Percentiles rank a stretch among this genome's conserved stretches.
Evolutionary conservation across 1,140 invertebrate species (phyloP).

Genomic region (Drosophila murphyi): DNA sequence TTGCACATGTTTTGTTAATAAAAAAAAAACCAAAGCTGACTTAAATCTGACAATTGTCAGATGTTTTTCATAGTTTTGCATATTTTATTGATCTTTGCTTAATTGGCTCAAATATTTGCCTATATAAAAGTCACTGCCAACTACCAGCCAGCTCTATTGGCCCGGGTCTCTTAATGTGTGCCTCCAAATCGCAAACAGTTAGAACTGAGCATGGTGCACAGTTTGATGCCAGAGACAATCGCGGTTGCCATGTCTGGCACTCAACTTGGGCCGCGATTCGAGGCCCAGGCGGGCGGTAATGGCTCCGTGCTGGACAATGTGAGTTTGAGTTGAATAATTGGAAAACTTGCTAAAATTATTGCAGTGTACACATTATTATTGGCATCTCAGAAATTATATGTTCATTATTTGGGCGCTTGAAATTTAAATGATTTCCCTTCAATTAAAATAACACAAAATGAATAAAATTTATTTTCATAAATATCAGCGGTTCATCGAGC

Average conservation of each 20-base stretch:
- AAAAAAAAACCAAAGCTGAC: conserved; percentile 26
- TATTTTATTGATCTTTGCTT: conserved; percentile 18
- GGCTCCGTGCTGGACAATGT: conserved; percentile 72
- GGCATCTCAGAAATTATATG: neutral
- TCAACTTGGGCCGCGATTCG: conserved; percentile 47
- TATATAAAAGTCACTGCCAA: conserved; percentile 55
- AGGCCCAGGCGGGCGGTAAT: conserved; percentile 62
- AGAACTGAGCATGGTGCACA: conserved; percentile 64
- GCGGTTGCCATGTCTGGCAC: conserved; percentile 23
- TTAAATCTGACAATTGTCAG: conserved; percentile 47
- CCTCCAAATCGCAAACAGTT: conserved; percentile 15
- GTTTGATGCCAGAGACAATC: conserved; percentile 44
- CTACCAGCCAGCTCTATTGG: neutral
- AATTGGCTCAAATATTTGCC: conserved; percentile 55
- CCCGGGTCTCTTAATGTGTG: conserved; percentile 44
- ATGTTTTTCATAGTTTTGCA: neutral
- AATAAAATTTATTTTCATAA: neutral
- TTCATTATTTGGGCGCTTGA: neutral
- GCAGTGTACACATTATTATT: too few species aligned
- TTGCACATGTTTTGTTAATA: conserved; percentile 6
- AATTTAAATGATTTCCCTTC: neutral
- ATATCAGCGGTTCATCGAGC: too few species aligned
- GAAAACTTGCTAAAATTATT: neutral
- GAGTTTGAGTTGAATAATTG: conserved; percentile 16
- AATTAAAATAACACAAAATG: neutral